Evolutionary conservation across 2,888 invertebrate genomes (phyloP), one percentile per base, ranked within the genome.

Genomic region (Lepeophtheirus nordmannii): DNA sequence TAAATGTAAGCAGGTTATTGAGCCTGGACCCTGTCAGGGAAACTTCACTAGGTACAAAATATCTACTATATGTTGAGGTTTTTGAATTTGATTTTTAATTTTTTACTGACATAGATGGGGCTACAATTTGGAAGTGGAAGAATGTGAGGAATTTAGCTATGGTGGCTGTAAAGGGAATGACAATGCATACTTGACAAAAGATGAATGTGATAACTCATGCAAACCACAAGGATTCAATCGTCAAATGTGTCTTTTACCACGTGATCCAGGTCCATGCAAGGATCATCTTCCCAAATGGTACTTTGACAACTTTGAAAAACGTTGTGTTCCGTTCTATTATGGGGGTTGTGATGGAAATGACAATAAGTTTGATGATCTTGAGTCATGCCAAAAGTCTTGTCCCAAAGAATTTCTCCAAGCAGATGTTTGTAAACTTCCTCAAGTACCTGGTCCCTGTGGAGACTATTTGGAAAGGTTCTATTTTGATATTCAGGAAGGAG

Each of bases 291-390:
- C 65, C 8, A 65, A 65, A 38, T 65, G 65, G 65, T 85, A 85
- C 76, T 93, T 87, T 80, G 87, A 88, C 75, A 81, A 81, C 70
- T 78, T 82, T 60, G 86, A 89, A 76, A 85, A 87, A 77, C 82
- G 86, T 71, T 96, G 94, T 80, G 81, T 87, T 79, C 89, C 89
- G 64, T 94, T 93, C 82, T 88, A 89, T 82, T 93, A 86, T 78
- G 84, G 85, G 70, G 93, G 93, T 71, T 94, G 92, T 78, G 85
- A 83, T 70, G 92, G 90, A 71, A 93, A 93, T 78, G 82, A 79
- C 73, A 94, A 94, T 79, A 85, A 83, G 76, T 94, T 89, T 80
- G 79, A 79, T 69, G 82, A 82, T 73, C 80, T 82, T 76, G 82
- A 83, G 71, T 80, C 81, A 73, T 92, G 92, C 75, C 82, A 84